These are phyloP conservation scores for Anthophora plumipes DNA, from an alignment of 2,888 invertebrate species.

Conservation along the genomic window DNA sequence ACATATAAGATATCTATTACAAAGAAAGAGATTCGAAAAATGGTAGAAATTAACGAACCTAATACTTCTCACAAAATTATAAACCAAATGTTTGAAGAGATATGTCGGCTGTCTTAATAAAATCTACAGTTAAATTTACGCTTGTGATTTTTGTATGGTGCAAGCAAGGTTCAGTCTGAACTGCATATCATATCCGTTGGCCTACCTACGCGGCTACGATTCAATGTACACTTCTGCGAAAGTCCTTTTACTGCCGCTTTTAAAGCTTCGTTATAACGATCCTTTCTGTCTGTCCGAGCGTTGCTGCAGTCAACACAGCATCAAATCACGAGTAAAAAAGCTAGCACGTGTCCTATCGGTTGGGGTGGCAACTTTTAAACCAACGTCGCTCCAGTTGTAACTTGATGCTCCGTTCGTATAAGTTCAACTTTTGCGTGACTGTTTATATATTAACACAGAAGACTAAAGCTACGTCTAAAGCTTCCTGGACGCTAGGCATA, in stretches of 20 bases:
- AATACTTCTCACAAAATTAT: not conserved
- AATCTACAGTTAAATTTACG: not conserved
- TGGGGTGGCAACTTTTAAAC: conserved; percentile 50
- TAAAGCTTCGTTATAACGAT: conserved; percentile 46
- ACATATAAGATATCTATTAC: too few relatives aligned
- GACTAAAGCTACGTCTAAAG: too few relatives aligned
- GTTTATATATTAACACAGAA: not conserved
- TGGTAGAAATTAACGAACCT: too few relatives aligned
- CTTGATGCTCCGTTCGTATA: not conserved
- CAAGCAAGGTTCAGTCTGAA: conserved; percentile 13
- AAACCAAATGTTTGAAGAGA: not conserved
- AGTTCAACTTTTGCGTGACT: conserved; percentile 12
- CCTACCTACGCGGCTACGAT: conserved; percentile 20
- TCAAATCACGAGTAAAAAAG: conserved; percentile 47
- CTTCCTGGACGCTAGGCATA: too few relatives aligned
- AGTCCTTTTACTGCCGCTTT: conserved; percentile 49
- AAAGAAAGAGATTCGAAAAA: too few relatives aligned
- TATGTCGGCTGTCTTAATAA: not conserved
- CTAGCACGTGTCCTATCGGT: conserved; percentile 30
- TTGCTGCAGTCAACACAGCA: conserved; percentile 24
- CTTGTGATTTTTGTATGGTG: not conserved
- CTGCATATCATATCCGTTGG: conserved; percentile 24
- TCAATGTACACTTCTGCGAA: conserved; percentile 14
- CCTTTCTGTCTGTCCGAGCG: conserved; percentile 38
- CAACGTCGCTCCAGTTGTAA: conserved; percentile 27